Base-by-base conservation (phyloP, 2,888 invertebrate genomes). In the Malthinus flaveolus region DNA sequence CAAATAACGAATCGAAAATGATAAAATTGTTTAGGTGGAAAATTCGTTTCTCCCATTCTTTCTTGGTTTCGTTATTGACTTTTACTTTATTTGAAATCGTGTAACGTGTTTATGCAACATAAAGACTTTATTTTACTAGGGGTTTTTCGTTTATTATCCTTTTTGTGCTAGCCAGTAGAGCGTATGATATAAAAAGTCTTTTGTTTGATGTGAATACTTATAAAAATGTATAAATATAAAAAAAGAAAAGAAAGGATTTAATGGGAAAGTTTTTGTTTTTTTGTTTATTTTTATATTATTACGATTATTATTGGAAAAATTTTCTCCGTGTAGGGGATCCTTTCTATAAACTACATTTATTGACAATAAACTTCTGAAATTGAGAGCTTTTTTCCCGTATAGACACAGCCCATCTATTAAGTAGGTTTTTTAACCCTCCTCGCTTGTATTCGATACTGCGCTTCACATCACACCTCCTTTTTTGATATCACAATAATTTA, bases 321-420 rank as follows among this genome's bases (percentile, higher is more conserved):
- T n/a, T n/a, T 12, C 39, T 15, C 15, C 39, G 39, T 23, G 23
- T 42, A 13, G 12, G n/a, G 39, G 13, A 42, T 42, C 23, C 39
- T 13, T 23, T 23, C 15, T 42, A 42, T 42, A 13, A 15, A 42
- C 39, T 42, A 42, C 39, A 42, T 42, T 56, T 56, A 56, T 56
- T 56, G 56, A 49, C 56, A 56, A 56, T 56, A 56, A 56, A 56
- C 49, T 56, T 56, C 56, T 45, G 37, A 49, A 56, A 49, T 56
- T 56, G 56, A 56, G 56, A 49, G 56, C 56, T 56, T 56, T 56
- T 49, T 56, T 45, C 49, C 56, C 42, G 56, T 54, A 49, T 49
- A 56, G 56, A 56, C 56, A 56, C 49, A 49, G 44, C 49, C 49
- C 56, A 49, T 56, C 49, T 49, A 49, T 56, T 56, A 56, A 56